These are phyloP conservation scores for Chaetogeoica ovagalla DNA, from an alignment of 2,888 invertebrate genomes.

Conservation along the genomic window DNA sequence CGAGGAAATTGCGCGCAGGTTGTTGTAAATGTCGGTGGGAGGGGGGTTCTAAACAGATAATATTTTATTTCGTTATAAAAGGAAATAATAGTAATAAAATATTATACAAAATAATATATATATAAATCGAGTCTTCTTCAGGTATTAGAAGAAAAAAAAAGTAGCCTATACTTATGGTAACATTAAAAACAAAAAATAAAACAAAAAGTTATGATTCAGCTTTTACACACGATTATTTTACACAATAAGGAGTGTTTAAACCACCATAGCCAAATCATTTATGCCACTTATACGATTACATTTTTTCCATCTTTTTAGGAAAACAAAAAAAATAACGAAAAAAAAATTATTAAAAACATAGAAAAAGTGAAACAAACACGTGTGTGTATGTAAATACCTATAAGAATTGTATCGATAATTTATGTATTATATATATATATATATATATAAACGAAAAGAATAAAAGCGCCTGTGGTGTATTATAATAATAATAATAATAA, in stretches of 20 bases:
- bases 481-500: too few relatives aligned
- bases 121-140: too few relatives aligned
- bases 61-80: not conserved
- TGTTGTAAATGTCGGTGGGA: too few relatives aligned
- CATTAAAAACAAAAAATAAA: conserved; percentile 32
- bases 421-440: too few relatives aligned
- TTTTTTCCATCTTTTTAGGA: conserved; percentile 1
- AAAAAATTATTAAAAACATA: not conserved
- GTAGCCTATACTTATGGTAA: conserved; percentile 38
- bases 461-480: not conserved
- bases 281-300: conserved; percentile 1
- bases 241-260: not conserved
- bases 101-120: too few relatives aligned
- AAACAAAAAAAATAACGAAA: not conserved
- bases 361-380: not conserved
- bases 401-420: too few relatives aligned
- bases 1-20: too few relatives aligned
- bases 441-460: not conserved
- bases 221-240: too few relatives aligned
- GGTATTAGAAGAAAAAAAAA: not conserved
- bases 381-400: too few relatives aligned
- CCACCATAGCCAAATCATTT: not conserved
- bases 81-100: not conserved
- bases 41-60: not conserved
- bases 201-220: conserved; percentile 1